Percentiles rank a stretch among this genome's conserved stretches.
phyloP scores from a whole-genome alignment of 2,888 invertebrate genomes.

The Synanthedon formicaeformis region DNA sequence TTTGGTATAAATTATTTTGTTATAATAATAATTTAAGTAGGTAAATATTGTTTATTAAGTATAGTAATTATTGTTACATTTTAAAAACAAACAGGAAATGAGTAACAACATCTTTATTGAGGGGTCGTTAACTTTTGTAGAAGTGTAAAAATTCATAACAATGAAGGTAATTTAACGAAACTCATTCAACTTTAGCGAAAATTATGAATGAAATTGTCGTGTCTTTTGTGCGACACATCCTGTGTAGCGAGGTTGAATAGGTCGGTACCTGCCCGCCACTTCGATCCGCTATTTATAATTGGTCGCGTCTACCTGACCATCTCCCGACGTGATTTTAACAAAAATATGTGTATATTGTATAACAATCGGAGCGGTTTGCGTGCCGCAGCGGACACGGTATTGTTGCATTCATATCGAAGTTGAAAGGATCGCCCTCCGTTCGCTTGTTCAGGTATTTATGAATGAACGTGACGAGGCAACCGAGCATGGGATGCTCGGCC shows the following conservation, averaged over 20 bases:
- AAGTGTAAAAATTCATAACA: neutral
- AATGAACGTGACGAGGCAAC: conserved; percentile 64
- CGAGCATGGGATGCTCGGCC: conserved; percentile 47
- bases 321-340: conserved; percentile 44
- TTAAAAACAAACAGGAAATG: no score
- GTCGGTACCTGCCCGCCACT: conserved; percentile 42
- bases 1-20: no score
- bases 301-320: conserved; percentile 49
- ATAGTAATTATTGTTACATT: no score
- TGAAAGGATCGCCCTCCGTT: conserved; percentile 33
- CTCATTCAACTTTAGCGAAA: conserved; percentile 18
- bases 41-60: no score
- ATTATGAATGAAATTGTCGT: conserved; percentile 39
- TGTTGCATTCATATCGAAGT: conserved; percentile 25
- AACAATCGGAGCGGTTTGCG: conserved; percentile 48
- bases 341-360: conserved; percentile 42
- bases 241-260: conserved; percentile 42
- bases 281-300: conserved; percentile 46
- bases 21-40: no score
- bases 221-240: conserved; percentile 48
- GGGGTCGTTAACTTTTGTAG: neutral
- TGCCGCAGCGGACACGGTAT: conserved; percentile 30
- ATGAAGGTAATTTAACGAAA: neutral
- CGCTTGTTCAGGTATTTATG: conserved; percentile 60
- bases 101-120: no score